phyloP scores from a whole-genome alignment of 1,140 invertebrate species.

The Andrena cerasifolii region DNA sequence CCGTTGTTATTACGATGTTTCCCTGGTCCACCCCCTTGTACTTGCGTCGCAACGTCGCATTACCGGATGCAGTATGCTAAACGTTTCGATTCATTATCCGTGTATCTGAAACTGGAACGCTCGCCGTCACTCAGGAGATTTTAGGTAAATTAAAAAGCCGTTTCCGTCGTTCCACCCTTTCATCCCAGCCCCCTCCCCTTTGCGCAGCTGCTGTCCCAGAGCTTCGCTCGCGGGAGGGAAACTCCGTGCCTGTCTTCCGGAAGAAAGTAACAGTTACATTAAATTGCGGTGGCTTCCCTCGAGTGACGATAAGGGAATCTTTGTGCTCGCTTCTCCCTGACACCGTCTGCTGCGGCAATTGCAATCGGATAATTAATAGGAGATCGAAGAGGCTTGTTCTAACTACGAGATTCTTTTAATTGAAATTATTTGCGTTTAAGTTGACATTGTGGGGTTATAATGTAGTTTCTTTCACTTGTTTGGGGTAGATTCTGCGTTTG shows the following conservation, averaged over 20 bases:
- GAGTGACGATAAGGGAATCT: slow-evolving; percentile 13
- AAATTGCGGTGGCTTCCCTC: slow-evolving; percentile 19
- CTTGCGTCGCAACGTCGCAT: not conserved
- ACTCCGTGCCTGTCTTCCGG: slow-evolving; percentile 29
- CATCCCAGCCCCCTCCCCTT: not conserved
- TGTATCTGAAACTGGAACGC: slow-evolving; percentile 6
- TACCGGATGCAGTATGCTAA: slow-evolving; percentile 13
- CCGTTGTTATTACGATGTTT: slow-evolving; percentile 18
- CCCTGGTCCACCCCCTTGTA: too few relatives aligned
- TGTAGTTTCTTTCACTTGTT: too few relatives aligned
- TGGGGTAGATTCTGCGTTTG: too few relatives aligned
- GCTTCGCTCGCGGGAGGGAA: slow-evolving; percentile 16
- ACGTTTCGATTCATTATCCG: slow-evolving; percentile 33
- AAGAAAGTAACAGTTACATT: slow-evolving; percentile 36
- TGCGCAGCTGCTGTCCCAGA: not conserved
- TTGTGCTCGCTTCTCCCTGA: slow-evolving; percentile 7
- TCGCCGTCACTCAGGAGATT: slow-evolving; percentile 49
- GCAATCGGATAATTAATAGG: slow-evolving; percentile 7
- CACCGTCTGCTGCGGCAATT: slow-evolving; percentile 17
- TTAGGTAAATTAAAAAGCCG: slow-evolving; percentile 65
- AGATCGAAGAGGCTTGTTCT: slow-evolving; percentile 17
- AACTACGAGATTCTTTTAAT: too few relatives aligned
- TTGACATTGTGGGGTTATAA: too few relatives aligned
- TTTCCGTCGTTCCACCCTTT: slow-evolving; percentile 26
- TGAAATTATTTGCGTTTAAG: too few relatives aligned